Percentiles rank a stretch among this genome's conserved stretches.
These are phyloP conservation scores for Meteorus cinctellus DNA, from an alignment of 2,888 invertebrate species.

Conservation along the genomic window DNA sequence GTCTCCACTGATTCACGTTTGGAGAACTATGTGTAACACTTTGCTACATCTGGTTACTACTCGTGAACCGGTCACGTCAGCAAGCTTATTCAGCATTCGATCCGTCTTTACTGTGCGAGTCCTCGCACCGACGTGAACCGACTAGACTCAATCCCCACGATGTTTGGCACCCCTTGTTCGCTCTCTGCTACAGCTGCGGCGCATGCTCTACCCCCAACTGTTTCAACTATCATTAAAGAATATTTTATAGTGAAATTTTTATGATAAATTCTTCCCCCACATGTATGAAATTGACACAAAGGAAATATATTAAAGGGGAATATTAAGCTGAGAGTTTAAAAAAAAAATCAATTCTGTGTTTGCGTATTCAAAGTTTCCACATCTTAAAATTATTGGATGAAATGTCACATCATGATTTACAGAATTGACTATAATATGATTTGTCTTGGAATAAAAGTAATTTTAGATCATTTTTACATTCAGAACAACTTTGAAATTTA, in stretches of 20 bases:
- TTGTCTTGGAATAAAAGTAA: too few species aligned
- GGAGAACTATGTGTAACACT: conserved; percentile 20
- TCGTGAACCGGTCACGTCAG: conserved; percentile 13
- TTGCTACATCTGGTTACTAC: conserved; percentile 5
- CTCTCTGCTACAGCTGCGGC: conserved; percentile 46
- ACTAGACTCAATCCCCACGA: conserved; percentile 52
- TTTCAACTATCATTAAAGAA: conserved; percentile 34
- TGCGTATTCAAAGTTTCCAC: too few species aligned
- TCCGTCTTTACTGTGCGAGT: conserved; percentile 28
- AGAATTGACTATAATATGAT: too few species aligned
- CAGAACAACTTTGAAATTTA: too few species aligned
- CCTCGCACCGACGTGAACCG: conserved; percentile 51
- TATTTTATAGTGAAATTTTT: background rate
- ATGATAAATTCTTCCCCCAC: background rate
- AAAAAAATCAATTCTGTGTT: too few species aligned
- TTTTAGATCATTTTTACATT: too few species aligned
- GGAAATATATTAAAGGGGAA: too few species aligned
- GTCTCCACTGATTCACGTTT: background rate
- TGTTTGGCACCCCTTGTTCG: conserved; percentile 50
- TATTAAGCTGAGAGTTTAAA: too few species aligned
- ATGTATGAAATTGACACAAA: background rate
- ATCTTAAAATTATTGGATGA: too few species aligned
- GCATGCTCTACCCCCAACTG: conserved; percentile 52
- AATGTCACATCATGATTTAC: too few species aligned
- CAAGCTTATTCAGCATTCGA: background rate